phyloP scores from a whole-genome alignment of 2,888 invertebrate species.

The Macrophya annulata region DNA sequence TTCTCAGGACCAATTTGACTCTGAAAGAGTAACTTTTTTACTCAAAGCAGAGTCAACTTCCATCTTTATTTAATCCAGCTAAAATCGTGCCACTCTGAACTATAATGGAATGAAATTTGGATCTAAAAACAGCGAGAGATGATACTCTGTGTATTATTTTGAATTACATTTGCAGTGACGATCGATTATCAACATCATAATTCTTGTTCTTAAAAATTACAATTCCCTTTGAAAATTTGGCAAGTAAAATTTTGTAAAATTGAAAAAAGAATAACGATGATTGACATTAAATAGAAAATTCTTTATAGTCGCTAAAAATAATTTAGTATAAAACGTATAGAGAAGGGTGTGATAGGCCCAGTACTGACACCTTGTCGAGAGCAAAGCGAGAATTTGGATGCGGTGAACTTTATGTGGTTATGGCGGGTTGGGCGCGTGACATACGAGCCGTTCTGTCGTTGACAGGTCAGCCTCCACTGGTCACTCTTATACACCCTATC shows the following conservation, averaged over 20 bases:
- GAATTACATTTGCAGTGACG: too few species aligned
- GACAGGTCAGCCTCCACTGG: conserved; percentile 77
- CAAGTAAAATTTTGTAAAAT: not conserved
- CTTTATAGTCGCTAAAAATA: not conserved
- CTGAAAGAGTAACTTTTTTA: too few species aligned
- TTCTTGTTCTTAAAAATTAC: not conserved
- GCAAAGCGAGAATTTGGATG: conserved; percentile 41
- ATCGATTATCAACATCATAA: too few species aligned
- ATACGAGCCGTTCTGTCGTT: conserved; percentile 77
- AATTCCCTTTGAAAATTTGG: not conserved
- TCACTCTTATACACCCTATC: conserved; percentile 75
- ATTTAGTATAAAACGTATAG: not conserved
- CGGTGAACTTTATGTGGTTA: conserved; percentile 44
- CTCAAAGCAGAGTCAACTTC: not conserved
- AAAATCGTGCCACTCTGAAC: not conserved
- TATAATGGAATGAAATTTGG: not conserved
- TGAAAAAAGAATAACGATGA: not conserved
- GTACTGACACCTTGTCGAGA: conserved; percentile 51
- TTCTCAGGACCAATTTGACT: too few species aligned
- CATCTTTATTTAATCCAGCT: not conserved
- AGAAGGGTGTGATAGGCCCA: not conserved
- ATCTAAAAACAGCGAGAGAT: too few species aligned
- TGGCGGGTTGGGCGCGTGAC: conserved; percentile 67
- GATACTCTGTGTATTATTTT: too few species aligned
- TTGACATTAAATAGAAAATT: not conserved